phyloP scores from a whole-genome alignment of 1,140 invertebrate genomes.

The Halictus rubicundus region DNA sequence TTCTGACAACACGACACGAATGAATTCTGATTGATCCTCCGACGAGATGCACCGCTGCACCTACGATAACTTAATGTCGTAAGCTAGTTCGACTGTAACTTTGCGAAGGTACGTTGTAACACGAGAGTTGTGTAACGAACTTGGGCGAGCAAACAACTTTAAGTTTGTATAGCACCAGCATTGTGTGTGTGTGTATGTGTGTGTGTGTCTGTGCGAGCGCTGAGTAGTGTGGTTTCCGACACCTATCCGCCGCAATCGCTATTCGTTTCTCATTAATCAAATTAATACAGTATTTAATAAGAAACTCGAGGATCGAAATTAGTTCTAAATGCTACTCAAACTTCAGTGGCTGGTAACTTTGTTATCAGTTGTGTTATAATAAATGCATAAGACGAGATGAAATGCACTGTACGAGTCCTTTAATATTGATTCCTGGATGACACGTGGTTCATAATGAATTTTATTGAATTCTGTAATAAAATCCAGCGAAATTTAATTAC shows the following conservation, averaged over 20 bases:
- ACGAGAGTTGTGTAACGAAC: not conserved
- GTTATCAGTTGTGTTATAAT: not conserved
- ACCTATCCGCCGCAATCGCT: not conserved
- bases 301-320: too few relatives aligned
- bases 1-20: not conserved
- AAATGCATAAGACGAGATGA: too few relatives aligned
- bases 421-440: too few relatives aligned
- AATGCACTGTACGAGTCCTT: too few relatives aligned
- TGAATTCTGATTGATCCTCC: constrained; percentile 2
- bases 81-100: not conserved
- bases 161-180: not conserved
- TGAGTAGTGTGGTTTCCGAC: not conserved
- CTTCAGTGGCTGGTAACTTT: not conserved
- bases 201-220: not conserved
- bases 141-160: not conserved
- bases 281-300: not conserved
- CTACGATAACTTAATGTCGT: constrained; percentile 2
- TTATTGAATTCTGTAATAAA: too few relatives aligned
- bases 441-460: too few relatives aligned
- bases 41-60: not conserved
- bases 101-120: not conserved
- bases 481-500: too few relatives aligned
- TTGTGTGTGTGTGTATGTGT: too few relatives aligned
- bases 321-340: too few relatives aligned
- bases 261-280: not conserved